Base-by-base conservation (phyloP, 2,888 invertebrate genomes). In the Teinopalpus imperialis region DNA sequence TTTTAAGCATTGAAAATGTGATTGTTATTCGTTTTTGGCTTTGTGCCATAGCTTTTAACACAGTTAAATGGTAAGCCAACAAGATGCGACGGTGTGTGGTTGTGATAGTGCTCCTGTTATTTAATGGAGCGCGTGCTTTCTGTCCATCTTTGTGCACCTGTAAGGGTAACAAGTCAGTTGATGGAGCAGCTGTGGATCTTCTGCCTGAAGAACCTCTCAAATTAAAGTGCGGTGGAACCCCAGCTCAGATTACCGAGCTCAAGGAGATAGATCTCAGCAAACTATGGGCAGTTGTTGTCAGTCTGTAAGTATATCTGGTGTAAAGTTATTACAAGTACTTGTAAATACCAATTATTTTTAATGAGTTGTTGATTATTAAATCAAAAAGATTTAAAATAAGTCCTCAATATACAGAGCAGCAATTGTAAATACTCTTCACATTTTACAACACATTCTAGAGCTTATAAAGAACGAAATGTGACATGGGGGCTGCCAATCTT, bases 211-310 rank as follows among this genome's bases (percentile, higher is more conserved):
- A 92, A 52, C 90, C 90, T 62, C 63, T 92, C 43, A 90, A 90
- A 69, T 81, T 93, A 43, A 91, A 90, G 66, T 93, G 93, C 67
- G 92, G 91, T 1, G 92, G 92, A 41, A 79, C 73, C 40, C 89
- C 91, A 13, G 85, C 90, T 46, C 90, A 90, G 52, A 89, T 93
- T 49, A 86, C 87, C 14, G 91, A 91, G 61, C 72, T 92, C 20
- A 91, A 91, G 53, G 92, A 92, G 66, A 83, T 93, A 54, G 90
- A 93, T 67, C 72, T 93, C 45, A 89, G 90, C 58, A 90, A 90
- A 66, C 75, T 93, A 49, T 90, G 91, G 67, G 82, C 82, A 51
- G 90, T 91, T 64, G 89, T 93, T 53, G 86, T 92, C 37, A 92
- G 92, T 74, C 76, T 93, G 93, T 93, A 88, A 91, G 93, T 18